Conservation (phyloP, 2,113 vertebrate genomes). For the Anolis sagrei region DNA sequence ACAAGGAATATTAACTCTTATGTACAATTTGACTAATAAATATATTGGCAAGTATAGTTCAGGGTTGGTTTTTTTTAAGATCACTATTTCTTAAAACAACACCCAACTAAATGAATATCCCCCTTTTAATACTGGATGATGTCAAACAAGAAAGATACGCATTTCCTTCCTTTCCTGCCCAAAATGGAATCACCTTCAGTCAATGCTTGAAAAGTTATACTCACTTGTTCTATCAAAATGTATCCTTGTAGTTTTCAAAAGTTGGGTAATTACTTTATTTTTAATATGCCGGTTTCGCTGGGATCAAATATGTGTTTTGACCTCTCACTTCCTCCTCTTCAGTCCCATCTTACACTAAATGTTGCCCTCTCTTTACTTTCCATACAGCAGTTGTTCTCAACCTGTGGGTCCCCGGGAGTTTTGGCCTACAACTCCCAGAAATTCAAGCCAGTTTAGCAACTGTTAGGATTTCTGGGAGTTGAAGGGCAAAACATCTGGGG, state of each 20-base stretch:
- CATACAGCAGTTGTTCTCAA: too few species aligned
- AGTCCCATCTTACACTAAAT: background rate
- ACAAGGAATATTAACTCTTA: background rate
- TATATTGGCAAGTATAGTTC: background rate
- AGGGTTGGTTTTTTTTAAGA: too few species aligned
- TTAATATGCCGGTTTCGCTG: background rate
- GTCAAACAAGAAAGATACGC: background rate
- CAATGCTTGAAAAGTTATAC: background rate
- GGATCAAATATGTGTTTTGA: background rate
- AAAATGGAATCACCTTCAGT: background rate
- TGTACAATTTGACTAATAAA: constrained; percentile 3
- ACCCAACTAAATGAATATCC: background rate
- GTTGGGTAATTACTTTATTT: background rate
- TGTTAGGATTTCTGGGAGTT: too few species aligned
- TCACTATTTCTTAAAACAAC: too few species aligned
- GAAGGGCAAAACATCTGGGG: too few species aligned
- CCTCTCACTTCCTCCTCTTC: background rate
- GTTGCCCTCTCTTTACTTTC: background rate
- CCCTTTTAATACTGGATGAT: background rate
- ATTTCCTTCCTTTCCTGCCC: background rate
- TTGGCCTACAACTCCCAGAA: too few species aligned
- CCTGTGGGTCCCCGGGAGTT: too few species aligned
- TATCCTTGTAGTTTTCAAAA: background rate
- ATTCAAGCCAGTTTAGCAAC: too few species aligned
- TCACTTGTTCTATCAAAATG: background rate